A percentile compares a stretch with the other conserved stretches of the same genome.
phyloP scores from a whole-genome alignment of 1,140 invertebrate genomes.

The Pantala flavescens region DNA sequence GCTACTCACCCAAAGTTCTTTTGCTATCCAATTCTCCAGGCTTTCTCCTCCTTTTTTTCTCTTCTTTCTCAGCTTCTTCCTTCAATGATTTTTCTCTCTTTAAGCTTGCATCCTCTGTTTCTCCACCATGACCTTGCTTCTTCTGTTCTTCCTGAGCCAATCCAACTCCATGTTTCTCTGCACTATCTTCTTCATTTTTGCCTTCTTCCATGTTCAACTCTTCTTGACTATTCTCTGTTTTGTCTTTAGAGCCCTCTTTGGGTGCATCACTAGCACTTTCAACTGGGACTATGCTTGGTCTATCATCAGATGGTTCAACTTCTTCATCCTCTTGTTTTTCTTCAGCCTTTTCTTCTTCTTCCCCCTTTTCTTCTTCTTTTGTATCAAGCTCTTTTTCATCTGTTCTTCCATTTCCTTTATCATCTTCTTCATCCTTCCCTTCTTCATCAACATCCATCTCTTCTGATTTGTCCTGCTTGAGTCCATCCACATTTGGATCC shows the following conservation, averaged over 20 bases:
- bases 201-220: slow-evolving; percentile 28
- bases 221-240: slow-evolving; percentile 28
- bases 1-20: slow-evolving; percentile 43
- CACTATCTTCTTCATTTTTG: slow-evolving; percentile 37
- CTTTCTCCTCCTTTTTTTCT: slow-evolving; percentile 37
- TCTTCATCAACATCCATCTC: slow-evolving; percentile 37
- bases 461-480: slow-evolving; percentile 37
- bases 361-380: slow-evolving; percentile 29
- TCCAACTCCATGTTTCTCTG: slow-evolving; percentile 37
- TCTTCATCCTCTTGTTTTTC: slow-evolving; percentile 36
- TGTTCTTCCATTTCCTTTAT: slow-evolving; percentile 29
- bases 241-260: slow-evolving; percentile 33
- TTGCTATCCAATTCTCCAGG: slow-evolving; percentile 49
- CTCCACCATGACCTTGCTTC: slow-evolving; percentile 19
- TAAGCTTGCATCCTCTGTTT: slow-evolving; percentile 26
- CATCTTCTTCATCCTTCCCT: slow-evolving; percentile 34
- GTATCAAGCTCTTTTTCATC: slow-evolving; percentile 31
- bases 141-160: slow-evolving; percentile 29
- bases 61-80: slow-evolving; percentile 20
- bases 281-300: slow-evolving; percentile 32
- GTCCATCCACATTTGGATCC: slow-evolving; percentile 32
- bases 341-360: slow-evolving; percentile 31
- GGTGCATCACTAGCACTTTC: slow-evolving; percentile 30
- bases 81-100: slow-evolving; percentile 43
- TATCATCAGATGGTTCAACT: slow-evolving; percentile 20